A percentile compares a stretch with the other conserved stretches of the same genome.
Conservation (phyloP, 1,140 invertebrate genomes). For the Apis cerana region DNA sequence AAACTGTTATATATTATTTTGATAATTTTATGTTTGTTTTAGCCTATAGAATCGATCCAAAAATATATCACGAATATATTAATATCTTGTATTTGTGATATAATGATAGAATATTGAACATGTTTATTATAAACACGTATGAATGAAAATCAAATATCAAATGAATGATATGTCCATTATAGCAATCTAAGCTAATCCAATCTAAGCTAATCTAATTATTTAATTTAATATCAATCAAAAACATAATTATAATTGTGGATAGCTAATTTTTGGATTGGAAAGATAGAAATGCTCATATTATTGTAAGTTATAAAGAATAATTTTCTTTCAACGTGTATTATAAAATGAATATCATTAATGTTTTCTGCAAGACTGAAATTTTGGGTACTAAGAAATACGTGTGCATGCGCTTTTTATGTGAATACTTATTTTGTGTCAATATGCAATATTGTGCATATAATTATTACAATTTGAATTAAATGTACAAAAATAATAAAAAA, state of each 20-base stretch:
- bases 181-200: neutral
- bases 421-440: slow-evolving; percentile 48
- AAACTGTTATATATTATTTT: too few relatives aligned
- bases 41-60: too few relatives aligned
- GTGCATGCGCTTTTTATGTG: slow-evolving; percentile 41
- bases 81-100: neutral
- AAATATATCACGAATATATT: too few relatives aligned
- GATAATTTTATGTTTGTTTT: too few relatives aligned
- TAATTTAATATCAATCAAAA: slow-evolving; percentile 22
- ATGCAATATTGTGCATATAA: slow-evolving; percentile 44
- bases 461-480: slow-evolving; percentile 41
- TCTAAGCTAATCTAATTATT: neutral
- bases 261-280: slow-evolving; percentile 19
- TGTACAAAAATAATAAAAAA: slow-evolving; percentile 69
- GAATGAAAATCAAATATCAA: neutral
- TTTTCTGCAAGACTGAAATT: slow-evolving; percentile 66
- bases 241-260: slow-evolving; percentile 1
- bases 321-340: slow-evolving; percentile 29
- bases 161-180: neutral
- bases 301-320: slow-evolving; percentile 10
- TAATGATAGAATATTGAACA: neutral
- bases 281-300: slow-evolving; percentile 18
- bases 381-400: slow-evolving; percentile 46
- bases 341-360: slow-evolving; percentile 47
- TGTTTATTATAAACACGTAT: slow-evolving; percentile 15